These are phyloP conservation scores for Halocynthia aurantium DNA, from an alignment of 23 tunicate genomes.

Conservation along the genomic window DNA sequence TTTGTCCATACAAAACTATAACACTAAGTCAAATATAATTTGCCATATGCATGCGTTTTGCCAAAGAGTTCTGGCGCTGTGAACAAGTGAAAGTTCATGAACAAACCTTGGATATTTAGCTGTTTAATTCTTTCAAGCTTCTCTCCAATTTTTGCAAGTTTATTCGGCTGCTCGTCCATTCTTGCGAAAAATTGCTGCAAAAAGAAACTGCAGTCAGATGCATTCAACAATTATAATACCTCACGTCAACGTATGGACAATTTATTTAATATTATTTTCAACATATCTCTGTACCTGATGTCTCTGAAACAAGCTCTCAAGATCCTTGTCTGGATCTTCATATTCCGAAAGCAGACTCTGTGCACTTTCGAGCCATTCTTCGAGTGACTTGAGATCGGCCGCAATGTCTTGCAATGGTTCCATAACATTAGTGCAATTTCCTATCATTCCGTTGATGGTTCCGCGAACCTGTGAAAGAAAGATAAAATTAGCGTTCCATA, in stretches of 20 bases:
- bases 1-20: no score
- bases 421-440: slow-evolving; percentile 34
- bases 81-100: background rate
- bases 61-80: no score
- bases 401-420: slow-evolving; percentile 60
- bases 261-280: background rate
- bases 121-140: slow-evolving; percentile 21
- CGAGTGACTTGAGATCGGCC: slow-evolving; percentile 59
- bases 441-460: slow-evolving; percentile 17
- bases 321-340: slow-evolving; percentile 40
- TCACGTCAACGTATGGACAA: background rate
- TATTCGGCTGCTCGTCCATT: slow-evolving; percentile 37
- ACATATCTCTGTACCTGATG: slow-evolving; percentile 36
- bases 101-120: slow-evolving; percentile 47
- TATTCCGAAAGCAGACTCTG: slow-evolving; percentile 41
- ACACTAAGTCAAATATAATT: no score
- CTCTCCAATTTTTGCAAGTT: slow-evolving; percentile 28
- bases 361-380: slow-evolving; percentile 68
- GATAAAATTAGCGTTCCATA: no score
- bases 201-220: background rate
- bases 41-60: no score
- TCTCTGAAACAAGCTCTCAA: slow-evolving; percentile 39
- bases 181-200: slow-evolving; percentile 64
- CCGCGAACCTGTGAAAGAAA: slow-evolving; percentile 41
- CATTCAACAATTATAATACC: background rate